Base-by-base conservation (phyloP, 2,797 vertebrate species). In the Cygnus olor region DNA sequence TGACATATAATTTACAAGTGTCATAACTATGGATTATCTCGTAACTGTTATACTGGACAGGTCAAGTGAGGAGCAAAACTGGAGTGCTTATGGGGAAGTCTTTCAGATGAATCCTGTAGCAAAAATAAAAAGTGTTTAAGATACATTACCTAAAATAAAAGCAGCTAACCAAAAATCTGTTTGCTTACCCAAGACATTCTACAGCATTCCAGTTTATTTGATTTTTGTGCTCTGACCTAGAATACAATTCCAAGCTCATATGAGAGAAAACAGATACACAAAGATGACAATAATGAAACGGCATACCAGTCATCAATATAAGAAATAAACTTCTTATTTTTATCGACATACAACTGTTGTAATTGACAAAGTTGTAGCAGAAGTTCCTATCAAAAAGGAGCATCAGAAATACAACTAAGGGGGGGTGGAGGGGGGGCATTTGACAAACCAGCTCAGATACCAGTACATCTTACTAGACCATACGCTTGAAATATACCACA, bases 251-350 rank as follows among this genome's bases (percentile, higher is more conserved):
- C 70, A 91, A 88, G 64, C 14, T 25, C 51, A 79, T 22, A 53
- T 45, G 38, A 94, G 96, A 93, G 89, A 86, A 96, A 96, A 36
- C 40, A 88, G 85, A 94, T 58, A 91, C 30, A 51, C 61, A 93
- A 92, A 80, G 93, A 89, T 81, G 83, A 92, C 94, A 96, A 84
- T 80, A 97, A 93, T 88, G 45, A 76, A 94, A 94, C 63, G 71
- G 79, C 61, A 72, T 44, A 78, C 44, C 77, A 96, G 95, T 81
- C 78, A 94, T 90, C 88, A 96, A 81, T 81, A 76, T 87, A 74
- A 96, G 70, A 85, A 88, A 94, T 58, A 94, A 90, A 88, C 68
- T 16, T 95, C 89, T 86, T 94, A 64, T 42, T 77, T 73, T 80
- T 95, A 78, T 85, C 86, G 93, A 89, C 85, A 76, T 68, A 83